Conservation (phyloP, 30 jellyfish, hydroid and myxozoan genomes). For the Mastigias papua region DNA sequence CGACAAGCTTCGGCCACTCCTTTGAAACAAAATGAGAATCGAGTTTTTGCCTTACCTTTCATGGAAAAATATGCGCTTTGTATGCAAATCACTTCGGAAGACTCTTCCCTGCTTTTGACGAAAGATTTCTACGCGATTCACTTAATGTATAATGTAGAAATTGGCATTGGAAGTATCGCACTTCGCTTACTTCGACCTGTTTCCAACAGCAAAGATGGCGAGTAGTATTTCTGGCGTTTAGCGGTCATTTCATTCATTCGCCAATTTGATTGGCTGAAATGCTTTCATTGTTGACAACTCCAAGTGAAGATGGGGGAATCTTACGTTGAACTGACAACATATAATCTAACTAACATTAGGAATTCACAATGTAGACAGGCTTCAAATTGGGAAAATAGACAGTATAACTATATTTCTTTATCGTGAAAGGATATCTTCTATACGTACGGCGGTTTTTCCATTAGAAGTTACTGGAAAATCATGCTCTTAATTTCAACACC, state of each 20-base stretch:
- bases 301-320: constrained; percentile 36
- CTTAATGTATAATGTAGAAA: neutral
- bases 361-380: too few species aligned
- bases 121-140: constrained; percentile 8
- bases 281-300: constrained; percentile 14
- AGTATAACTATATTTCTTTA: too few species aligned
- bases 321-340: neutral
- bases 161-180: neutral
- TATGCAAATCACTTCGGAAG: constrained; percentile 32
- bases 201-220: constrained; percentile 64
- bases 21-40: constrained; percentile 57
- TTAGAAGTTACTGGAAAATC: too few species aligned
- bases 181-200: neutral
- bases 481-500: too few species aligned
- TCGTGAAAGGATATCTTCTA: too few species aligned
- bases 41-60: neutral
- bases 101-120: constrained; percentile 25
- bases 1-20: constrained; percentile 65
- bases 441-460: too few species aligned
- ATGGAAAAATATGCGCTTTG: constrained; percentile 40
- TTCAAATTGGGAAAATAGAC: too few species aligned
- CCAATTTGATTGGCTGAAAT: constrained; percentile 56
- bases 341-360: too few species aligned
- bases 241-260: constrained; percentile 36
- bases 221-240: constrained; percentile 65